Percentiles rank a stretch among this genome's conserved stretches.
These are phyloP conservation scores for Bicyclus anynana DNA, from an alignment of 1,140 invertebrate species.

Conservation along the genomic window DNA sequence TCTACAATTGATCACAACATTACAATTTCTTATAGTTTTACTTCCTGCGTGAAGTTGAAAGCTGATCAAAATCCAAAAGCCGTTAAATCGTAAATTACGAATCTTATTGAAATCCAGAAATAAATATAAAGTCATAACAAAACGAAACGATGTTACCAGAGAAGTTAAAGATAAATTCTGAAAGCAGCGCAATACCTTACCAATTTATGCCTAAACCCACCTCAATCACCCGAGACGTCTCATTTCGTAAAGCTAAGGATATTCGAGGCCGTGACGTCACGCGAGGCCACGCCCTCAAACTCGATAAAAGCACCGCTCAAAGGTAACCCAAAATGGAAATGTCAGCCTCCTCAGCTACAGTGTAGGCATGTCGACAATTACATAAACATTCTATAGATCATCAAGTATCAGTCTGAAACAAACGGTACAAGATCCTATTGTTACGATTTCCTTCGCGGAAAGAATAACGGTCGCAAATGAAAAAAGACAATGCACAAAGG, in stretches of 20 bases:
- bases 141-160: too few species aligned
- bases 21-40: too few species aligned
- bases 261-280: constrained; percentile 30
- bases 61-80: too few species aligned
- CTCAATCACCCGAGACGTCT: constrained; percentile 2
- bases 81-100: too few species aligned
- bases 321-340: constrained; percentile 18
- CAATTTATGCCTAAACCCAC: not conserved
- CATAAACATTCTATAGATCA: not conserved
- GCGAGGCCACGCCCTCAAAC: constrained; percentile 47
- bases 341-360: not conserved
- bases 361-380: too few species aligned
- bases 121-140: too few species aligned
- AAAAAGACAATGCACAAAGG: constrained; percentile 24
- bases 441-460: not conserved
- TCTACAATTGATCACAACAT: too few species aligned
- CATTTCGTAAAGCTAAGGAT: constrained; percentile 13
- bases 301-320: constrained; percentile 29
- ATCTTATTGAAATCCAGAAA: too few species aligned
- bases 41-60: too few species aligned
- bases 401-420: not conserved
- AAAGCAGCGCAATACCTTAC: not conserved
- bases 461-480: constrained; percentile 25
- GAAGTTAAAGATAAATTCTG: not conserved
- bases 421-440: constrained; percentile 10